Base-by-base conservation (phyloP, 2,113 vertebrate genomes). In the Tricholaema leucomelas region DNA sequence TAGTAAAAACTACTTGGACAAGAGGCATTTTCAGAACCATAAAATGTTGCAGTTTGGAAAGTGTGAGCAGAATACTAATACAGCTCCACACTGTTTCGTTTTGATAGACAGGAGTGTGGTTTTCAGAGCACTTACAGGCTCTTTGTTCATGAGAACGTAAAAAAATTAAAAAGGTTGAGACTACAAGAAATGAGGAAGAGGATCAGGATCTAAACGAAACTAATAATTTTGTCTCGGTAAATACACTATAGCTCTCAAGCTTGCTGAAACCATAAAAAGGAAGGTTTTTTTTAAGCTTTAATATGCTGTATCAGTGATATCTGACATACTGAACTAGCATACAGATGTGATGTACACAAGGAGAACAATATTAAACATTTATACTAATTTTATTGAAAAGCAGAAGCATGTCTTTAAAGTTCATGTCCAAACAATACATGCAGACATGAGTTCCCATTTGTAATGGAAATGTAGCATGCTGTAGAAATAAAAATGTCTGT, bases 241-340 rank as follows among this genome's bases (percentile, higher is more conserved):
- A 90, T 21, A 69, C 3, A 64, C 12, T 27, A 30, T 12, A 81
- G n/a, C 54, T 40, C n/a, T 83, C 66, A 77, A 90, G n/a, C 20
- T 81, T 80, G 50, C 71, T 87, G 65, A 91, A 92, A 65, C 30
- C 35, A 77, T 31, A 74, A 36, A 23, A 8, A 48, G 14, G 71
- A 72, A 76, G 30, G 78, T 20, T 55, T 31, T 67, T 60, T 88
- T 93, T 76, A 55, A 80, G 30, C 36, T 92, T 87, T 63, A 80
- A 48, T 42, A 60, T 48, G 64, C 40, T 69, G 42, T 35, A 36
- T 77, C 44, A 72, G 89, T 81, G 76, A 35, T 91, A 58, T 81
- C 30, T 59, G 40, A 44, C 76, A 64, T 8, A 75, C 8, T 27
- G 24, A 79, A 30, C 0, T 82, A 16, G 31, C 50, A n/a, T 8